Percentiles rank a stretch among this genome's conserved stretches.
Evolutionary conservation across 2,888 invertebrate species (phyloP).

Genomic region (Xylota segnis): DNA sequence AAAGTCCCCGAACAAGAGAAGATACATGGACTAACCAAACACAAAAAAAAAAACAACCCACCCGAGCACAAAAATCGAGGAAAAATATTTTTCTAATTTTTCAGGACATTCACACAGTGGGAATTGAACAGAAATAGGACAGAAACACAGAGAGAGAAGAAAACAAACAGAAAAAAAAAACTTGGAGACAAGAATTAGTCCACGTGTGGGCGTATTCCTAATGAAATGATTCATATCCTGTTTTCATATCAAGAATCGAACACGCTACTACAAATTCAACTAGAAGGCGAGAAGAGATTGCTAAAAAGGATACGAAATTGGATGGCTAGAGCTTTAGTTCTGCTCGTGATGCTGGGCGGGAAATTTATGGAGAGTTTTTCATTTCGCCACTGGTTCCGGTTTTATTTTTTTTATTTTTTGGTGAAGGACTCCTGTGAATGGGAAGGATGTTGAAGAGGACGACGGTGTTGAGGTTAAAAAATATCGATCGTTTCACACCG

Average conservation of each 20-base stretch:
- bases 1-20: slow-evolving; percentile 44
- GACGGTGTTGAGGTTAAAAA: slow-evolving; percentile 3
- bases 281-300: slow-evolving; percentile 34
- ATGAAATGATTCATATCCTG: slow-evolving; percentile 77
- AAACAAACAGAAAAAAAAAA: background rate
- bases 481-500: slow-evolving; percentile 37
- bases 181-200: slow-evolving; percentile 51
- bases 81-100: slow-evolving; percentile 64
- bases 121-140: slow-evolving; percentile 13
- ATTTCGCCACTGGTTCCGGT: slow-evolving; percentile 11
- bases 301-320: slow-evolving; percentile 52
- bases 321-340: slow-evolving; percentile 50
- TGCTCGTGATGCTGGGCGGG: slow-evolving; percentile 48
- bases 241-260: slow-evolving; percentile 70
- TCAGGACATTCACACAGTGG: slow-evolving; percentile 46
- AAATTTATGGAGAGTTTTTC: slow-evolving; percentile 63
- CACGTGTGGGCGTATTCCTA: slow-evolving; percentile 67
- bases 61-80: slow-evolving; percentile 2
- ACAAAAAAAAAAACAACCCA: no score
- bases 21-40: slow-evolving; percentile 19
- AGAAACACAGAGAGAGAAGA: background rate
- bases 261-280: slow-evolving; percentile 48
- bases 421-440: background rate
- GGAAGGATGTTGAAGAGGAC: slow-evolving; percentile 18
- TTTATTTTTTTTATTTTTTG: slow-evolving; percentile 13